Evolutionary conservation across 2,113 vertebrate genomes (phyloP).

Genomic region (Eupsittula cactorum): DNA sequence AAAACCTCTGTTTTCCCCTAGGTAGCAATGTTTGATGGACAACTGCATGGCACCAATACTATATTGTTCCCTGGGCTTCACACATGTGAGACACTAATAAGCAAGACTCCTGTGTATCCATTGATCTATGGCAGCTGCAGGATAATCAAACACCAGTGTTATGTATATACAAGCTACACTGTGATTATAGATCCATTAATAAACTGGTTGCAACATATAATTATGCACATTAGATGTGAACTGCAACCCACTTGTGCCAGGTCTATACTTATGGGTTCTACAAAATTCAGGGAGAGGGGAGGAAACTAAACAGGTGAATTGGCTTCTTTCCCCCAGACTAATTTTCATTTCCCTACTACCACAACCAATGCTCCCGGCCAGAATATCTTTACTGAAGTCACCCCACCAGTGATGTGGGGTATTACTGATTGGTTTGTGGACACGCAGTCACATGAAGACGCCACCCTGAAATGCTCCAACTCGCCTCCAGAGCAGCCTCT

Average conservation of each 20-base stretch:
- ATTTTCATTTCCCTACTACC: neutral
- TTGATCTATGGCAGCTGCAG: constrained; percentile 52
- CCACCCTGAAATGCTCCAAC: neutral
- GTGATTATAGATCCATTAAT: constrained; percentile 57
- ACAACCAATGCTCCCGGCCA: neutral
- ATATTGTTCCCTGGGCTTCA: neutral
- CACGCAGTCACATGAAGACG: neutral
- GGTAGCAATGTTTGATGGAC: neutral
- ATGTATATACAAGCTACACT: constrained; percentile 17
- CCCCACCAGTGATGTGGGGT: neutral
- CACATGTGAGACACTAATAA: neutral
- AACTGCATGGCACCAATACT: neutral
- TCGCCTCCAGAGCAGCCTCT: neutral
- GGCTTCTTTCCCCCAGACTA: neutral
- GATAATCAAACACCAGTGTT: constrained; percentile 22
- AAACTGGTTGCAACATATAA: constrained; percentile 49
- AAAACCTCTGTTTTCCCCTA: neutral
- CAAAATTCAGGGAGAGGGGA: neutral
- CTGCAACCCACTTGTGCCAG: constrained; percentile 3
- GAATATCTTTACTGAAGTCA: neutral
- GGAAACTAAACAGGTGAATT: neutral
- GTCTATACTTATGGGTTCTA: neutral
- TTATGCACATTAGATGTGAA: constrained; percentile 35
- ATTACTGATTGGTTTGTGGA: neutral
- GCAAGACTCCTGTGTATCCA: constrained; percentile 12